Evolutionary conservation across 1,140 invertebrate genomes (phyloP).

Genomic region (Brachionus rotundiformis): DNA sequence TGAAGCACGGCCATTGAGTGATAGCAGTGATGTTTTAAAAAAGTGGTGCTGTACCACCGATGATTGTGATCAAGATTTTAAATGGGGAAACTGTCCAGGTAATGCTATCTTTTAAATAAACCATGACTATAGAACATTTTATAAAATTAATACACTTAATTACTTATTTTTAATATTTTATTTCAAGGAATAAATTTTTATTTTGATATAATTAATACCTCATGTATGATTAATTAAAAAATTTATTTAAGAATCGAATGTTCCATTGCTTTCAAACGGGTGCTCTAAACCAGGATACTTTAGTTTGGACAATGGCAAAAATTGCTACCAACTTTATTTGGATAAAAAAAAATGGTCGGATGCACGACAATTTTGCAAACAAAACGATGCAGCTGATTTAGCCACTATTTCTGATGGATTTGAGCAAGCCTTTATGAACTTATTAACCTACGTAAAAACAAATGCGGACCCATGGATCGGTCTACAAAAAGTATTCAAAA

Average conservation of each 20-base stretch:
- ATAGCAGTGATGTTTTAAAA: conserved; percentile 24
- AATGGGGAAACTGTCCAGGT: conserved; percentile 47
- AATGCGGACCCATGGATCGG: conserved; percentile 42
- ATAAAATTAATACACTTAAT: too few species aligned
- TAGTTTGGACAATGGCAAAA: conserved; percentile 41
- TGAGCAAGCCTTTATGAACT: conserved; percentile 42
- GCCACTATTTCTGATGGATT: conserved; percentile 31
- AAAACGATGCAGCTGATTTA: conserved; percentile 26
- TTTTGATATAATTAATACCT: too few species aligned
- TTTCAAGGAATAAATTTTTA: too few species aligned
- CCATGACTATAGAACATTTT: too few species aligned
- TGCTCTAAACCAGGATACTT: conserved; percentile 34
- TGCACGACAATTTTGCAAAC: conserved; percentile 34
- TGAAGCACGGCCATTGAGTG: not conserved
- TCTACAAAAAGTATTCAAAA: not conserved
- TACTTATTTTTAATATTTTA: too few species aligned
- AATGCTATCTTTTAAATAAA: not conserved
- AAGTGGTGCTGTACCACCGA: conserved; percentile 41
- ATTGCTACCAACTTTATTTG: conserved; percentile 37
- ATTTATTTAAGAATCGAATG: conserved; percentile 10
- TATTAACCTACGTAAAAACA: conserved; percentile 37
- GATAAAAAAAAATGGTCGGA: conserved; percentile 8
- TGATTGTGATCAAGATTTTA: conserved; percentile 37
- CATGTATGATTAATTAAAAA: too few species aligned
- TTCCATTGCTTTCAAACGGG: not conserved